phyloP scores from a whole-genome alignment of 1,140 invertebrate species.

The Heliconius eleuchia region DNA sequence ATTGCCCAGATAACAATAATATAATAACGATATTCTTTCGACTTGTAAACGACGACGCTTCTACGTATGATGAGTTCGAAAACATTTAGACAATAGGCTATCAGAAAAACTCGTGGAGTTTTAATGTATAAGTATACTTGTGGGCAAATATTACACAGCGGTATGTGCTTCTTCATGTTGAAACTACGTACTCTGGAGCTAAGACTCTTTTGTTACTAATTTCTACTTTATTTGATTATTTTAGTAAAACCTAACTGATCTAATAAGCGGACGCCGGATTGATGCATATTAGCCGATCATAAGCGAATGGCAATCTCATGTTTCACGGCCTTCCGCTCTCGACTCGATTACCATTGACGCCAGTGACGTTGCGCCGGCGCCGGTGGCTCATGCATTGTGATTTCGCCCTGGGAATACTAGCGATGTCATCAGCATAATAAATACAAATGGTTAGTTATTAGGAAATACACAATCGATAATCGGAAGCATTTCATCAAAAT shows the following conservation, averaged over 20 bases:
- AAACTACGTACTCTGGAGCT: not conserved
- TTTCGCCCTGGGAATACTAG: constrained; percentile 53
- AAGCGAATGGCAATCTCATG: constrained; percentile 66
- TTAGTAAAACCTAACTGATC: not conserved
- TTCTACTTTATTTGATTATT: not conserved
- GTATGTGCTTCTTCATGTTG: not conserved
- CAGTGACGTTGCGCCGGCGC: constrained; percentile 70
- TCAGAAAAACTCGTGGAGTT: constrained; percentile 55
- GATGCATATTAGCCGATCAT: constrained; percentile 60
- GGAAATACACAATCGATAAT: not conserved
- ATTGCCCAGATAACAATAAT: constrained; percentile 6
- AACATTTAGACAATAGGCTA: constrained; percentile 60
- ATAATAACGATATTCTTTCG: constrained; percentile 14
- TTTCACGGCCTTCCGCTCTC: constrained; percentile 74
- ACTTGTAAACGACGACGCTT: constrained; percentile 41
- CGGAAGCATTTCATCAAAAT: not conserved
- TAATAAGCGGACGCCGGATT: constrained; percentile 24
- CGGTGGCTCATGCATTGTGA: constrained; percentile 51
- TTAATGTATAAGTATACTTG: not conserved
- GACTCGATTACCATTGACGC: constrained; percentile 75
- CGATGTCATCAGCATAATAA: not conserved
- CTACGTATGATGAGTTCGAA: constrained; percentile 55
- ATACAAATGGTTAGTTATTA: not conserved
- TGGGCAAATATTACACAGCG: constrained; percentile 7
- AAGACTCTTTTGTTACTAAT: not conserved